Evolutionary conservation across 2,888 invertebrate species (phyloP), one percentile per base, ranked within the genome.

Genomic region (Troilus luridus): DNA sequence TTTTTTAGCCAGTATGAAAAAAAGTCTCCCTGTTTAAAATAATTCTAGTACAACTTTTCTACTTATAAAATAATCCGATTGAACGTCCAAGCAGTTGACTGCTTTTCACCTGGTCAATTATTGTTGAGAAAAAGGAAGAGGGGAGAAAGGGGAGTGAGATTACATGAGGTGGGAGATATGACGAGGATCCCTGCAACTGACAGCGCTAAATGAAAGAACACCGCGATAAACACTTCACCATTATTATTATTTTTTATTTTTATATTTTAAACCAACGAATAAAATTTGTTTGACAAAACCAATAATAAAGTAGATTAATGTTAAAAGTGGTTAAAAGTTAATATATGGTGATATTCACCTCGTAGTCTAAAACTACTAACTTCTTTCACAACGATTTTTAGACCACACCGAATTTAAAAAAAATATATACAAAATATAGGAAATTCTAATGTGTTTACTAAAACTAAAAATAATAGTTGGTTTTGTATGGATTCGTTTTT

Each of bases 181-280:
- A 67, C 8, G 7, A 77, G 27, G 72, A 17, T 41, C 72, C 41
- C 27, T 77, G 72, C 10, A 41, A 41, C 27, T 77, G 72, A 77
- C 72, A 77, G 72, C 72, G 41, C 72, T 27, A 77, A 77, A 77
- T 77, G 72, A 41, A 77, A 77, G 72, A 77, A 77, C 27, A 8
- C 8, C 17, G 72, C 17, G 72, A 77, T 77, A 77, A 77, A 77
- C 72, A 77, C 27, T 41, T 19, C 41, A 0, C 6, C 21, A 64
- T 64, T 64, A n/a, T 64, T 64, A 59, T 64, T n/a, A n/a, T 64
- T 60, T 60, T 14, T 60, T 17, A 6, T 11, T 67, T 67, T 67
- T 24, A 2, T 27, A 41, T 77, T 77, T 19, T 8, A 8, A 41
- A 17, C 17, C 0, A 17, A 27, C 14, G 12, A 7, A 19, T 77